Evolutionary conservation across 2,797 vertebrate species (phyloP), one percentile per base, ranked within the genome.

Genomic region (Centroberyx gerrardi): DNA sequence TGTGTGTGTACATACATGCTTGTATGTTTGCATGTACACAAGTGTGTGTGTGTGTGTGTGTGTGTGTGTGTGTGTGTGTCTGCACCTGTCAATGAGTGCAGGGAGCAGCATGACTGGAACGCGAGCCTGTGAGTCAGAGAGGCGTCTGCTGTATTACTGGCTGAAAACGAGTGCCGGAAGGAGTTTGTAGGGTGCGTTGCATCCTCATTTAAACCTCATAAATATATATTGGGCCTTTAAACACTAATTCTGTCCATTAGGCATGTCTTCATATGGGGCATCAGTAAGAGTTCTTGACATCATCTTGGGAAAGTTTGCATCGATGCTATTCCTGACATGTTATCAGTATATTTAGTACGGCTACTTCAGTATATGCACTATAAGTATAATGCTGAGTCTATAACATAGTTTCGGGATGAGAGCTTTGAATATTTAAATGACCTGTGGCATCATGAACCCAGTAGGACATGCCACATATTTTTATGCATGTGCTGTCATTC

Each of bases 131-230:
- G 74, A 78, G 72, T 80, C 65, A 60, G 63, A 46, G 52, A 1
- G 66, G 64, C 49, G 27, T 83, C 78, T 62, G 58, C 54, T 48
- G 51, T 46, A 36, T 67, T 15, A 60, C 33, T 56, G 59, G 59
- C 46, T 54, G 56, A 82, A 76, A 76, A 72, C 3, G 48, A 84
- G 54, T 49, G 61, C 62, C 71, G 70, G 71, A 71, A 62, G 58
- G 48, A 49, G 67, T 83, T 76, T 75, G 15, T 18, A n/a, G 31
- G 44, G 31, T 28, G 62, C 36, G 33, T 68, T 72, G 31, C 40
- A 52, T 84, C 76, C 72, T 81, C 28, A 68, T 53, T 64, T 71
- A 55, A 85, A 75, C 52, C 64, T 89, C 76, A 72, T 88, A 76
- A 84, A 88, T 69, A 68, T 17, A 80, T 0, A 78, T 61, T 8